These are phyloP conservation scores for Cacatua alba DNA, from an alignment of 2,113 vertebrate genomes.

Conservation along the genomic window DNA sequence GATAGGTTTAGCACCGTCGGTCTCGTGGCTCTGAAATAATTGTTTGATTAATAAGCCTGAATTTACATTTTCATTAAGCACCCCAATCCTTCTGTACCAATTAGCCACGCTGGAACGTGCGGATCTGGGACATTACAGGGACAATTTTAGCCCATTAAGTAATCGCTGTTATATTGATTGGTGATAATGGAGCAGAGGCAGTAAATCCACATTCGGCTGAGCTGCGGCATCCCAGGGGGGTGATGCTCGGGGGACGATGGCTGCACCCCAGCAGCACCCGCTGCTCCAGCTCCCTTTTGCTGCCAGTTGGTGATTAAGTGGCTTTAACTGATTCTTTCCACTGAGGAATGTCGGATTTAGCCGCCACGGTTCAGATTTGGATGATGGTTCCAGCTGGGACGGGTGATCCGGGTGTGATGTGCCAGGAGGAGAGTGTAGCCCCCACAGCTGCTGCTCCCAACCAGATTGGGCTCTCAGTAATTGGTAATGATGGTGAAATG, in stretches of 20 bases:
- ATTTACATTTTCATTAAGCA: constrained; percentile 76
- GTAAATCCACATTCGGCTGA: not conserved
- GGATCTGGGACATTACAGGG: constrained; percentile 38
- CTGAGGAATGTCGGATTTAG: not conserved
- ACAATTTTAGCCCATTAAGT: constrained; percentile 68
- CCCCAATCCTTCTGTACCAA: constrained; percentile 56
- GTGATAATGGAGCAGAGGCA: constrained; percentile 67
- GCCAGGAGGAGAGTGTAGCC: rapidly evolving
- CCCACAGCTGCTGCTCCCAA: not conserved
- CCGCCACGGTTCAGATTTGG: rapidly evolving
- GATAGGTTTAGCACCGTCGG: constrained; percentile 70
- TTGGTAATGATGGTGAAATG: not conserved
- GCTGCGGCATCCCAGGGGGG: not conserved
- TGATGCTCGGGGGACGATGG: not conserved
- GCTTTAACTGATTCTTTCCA: not conserved
- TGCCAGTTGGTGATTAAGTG: not conserved
- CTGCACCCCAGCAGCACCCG: not conserved
- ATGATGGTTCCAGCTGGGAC: rapidly evolving
- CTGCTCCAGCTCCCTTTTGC: not conserved
- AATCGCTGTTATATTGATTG: constrained; percentile 70
- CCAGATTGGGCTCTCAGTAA: not conserved
- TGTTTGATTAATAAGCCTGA: constrained; percentile 73
- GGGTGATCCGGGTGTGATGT: rapidly evolving
- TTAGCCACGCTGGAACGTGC: constrained; percentile 38
- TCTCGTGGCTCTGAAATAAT: constrained; percentile 70